Conservation (phyloP, 2,113 vertebrate genomes). For the Dicrurus megarhynchus region DNA sequence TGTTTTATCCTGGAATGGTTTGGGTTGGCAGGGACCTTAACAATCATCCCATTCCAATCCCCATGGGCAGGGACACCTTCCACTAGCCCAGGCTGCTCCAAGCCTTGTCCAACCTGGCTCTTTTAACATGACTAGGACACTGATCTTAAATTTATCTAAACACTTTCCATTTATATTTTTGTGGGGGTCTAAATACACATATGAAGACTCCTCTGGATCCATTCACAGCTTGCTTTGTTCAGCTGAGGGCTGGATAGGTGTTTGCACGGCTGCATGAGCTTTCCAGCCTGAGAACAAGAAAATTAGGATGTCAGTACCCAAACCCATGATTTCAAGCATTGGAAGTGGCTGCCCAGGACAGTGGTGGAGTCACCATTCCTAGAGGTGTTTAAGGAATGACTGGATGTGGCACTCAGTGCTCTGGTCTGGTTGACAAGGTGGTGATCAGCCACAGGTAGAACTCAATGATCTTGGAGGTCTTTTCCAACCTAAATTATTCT, state of each 20-base stretch:
- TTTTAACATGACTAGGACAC: background rate
- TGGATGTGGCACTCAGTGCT: background rate
- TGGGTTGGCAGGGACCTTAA: background rate
- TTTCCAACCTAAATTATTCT: background rate
- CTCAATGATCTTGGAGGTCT: background rate
- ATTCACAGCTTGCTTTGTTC: background rate
- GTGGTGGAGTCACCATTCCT: background rate
- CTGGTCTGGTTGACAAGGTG: background rate
- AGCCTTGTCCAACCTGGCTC: background rate
- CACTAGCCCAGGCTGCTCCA: background rate
- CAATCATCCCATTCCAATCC: background rate
- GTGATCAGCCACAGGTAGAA: background rate
- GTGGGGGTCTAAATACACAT: background rate
- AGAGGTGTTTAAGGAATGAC: background rate
- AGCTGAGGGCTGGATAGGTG: background rate
- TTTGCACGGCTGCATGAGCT: rapidly evolving
- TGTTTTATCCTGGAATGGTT: background rate
- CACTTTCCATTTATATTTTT: background rate
- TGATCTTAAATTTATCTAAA: background rate
- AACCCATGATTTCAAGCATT: background rate
- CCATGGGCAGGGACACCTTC: background rate
- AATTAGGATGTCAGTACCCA: background rate
- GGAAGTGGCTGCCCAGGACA: background rate
- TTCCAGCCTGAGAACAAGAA: background rate
- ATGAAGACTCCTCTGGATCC: background rate